Evolutionary conservation across 2,888 invertebrate genomes (phyloP), one percentile per base, ranked within the genome.

Genomic region (Xanthia icteritia): DNA sequence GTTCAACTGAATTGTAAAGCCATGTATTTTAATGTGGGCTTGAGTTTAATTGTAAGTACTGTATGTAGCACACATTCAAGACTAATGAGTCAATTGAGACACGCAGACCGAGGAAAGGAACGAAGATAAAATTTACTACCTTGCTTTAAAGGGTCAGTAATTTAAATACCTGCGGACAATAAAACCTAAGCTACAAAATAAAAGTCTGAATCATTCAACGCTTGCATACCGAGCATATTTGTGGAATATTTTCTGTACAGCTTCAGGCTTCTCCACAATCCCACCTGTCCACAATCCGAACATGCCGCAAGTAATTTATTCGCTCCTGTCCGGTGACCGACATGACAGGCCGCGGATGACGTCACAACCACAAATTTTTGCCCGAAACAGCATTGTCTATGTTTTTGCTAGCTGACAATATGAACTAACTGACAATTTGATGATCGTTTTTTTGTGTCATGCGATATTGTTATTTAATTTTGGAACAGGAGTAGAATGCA

Each of bases 271-370:
- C 81, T 83, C 81, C 86, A 77, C 87, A 88, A 92, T 91, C 93
- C 91, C 94, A 94, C 94, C 94, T 95, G 94, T 93, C 94, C 93
- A 86, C 93, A 93, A 93, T 93, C 93, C 93, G 86, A 89, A 90
- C 93, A 93, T 93, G 89, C 93, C 92, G 90, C 88, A 86, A 88
- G 89, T 90, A 89, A 93, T 92, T 93, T 92, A 92, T 92, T 91
- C 91, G 84, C 87, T 86, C 85, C 85, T 87, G 84, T 77, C 89
- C 88, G 85, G 88, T 87, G 87, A 86, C 84, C 81, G 84, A 84
- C 51, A 51, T 51, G 51, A 51, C 86, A 84, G 85, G 66, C 82
- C 67, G 51, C 51, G 71, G 63, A 89, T 92, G 92, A 94, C 91
- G 91, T 93, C 93, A 94, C 82, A 80, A 80, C 82, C 83, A 85